These are phyloP conservation scores for Cosmia pyralina DNA, from an alignment of 2,888 invertebrate species.

Conservation along the genomic window DNA sequence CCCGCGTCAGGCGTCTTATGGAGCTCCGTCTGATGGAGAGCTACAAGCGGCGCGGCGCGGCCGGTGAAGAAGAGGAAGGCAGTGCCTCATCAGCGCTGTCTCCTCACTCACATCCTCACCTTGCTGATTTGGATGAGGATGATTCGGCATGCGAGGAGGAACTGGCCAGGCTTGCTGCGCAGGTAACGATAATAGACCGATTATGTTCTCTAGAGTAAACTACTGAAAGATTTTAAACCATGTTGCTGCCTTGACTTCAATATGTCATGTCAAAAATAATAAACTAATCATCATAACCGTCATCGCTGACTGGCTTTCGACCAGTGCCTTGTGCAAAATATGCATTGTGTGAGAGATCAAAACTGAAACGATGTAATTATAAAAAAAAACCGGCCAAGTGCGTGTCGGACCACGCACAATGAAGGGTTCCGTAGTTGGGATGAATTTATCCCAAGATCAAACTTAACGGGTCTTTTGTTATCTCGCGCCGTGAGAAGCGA, in stretches of 20 bases:
- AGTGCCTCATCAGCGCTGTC: slow-evolving; percentile 98
- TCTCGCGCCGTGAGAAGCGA: too few species aligned
- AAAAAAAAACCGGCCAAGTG: background rate
- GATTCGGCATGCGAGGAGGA: slow-evolving; percentile 97
- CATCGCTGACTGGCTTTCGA: background rate
- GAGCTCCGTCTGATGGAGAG: slow-evolving; percentile 90
- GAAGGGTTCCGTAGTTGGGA: too few species aligned
- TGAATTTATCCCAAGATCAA: too few species aligned
- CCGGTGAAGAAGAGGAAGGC: slow-evolving; percentile 93
- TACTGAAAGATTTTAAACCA: background rate
- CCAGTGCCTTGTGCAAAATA: too few species aligned
- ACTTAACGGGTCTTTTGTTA: too few species aligned
- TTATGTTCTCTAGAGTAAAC: background rate
- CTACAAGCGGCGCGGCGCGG: slow-evolving; percentile 81
- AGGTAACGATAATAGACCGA: slow-evolving; percentile 77
- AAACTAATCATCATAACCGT: background rate
- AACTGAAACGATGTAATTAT: background rate
- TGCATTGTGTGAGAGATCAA: background rate
- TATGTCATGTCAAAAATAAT: background rate
- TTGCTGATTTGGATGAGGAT: slow-evolving; percentile 96
- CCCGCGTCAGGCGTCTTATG: slow-evolving; percentile 90
- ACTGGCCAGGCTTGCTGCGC: slow-evolving; percentile 93
- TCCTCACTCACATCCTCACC: slow-evolving; percentile 97
- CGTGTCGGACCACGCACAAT: too few species aligned
- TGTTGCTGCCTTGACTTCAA: background rate